Conservation (phyloP, 2,797 vertebrate species). For the Margarornis squamiger region DNA sequence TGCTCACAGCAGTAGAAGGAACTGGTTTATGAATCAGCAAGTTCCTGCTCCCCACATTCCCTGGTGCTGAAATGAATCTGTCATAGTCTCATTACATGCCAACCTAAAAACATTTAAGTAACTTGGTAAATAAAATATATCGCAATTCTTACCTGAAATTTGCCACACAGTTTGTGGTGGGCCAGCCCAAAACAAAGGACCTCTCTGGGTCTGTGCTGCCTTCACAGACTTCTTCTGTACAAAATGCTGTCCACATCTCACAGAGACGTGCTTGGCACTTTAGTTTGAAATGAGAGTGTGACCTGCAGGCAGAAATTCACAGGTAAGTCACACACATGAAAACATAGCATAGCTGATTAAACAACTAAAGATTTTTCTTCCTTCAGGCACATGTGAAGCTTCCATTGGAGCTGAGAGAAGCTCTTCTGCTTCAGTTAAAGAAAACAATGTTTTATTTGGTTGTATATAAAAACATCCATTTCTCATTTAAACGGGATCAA, state of each 20-base stretch:
- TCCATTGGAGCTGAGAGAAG: background rate
- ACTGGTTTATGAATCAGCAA: background rate
- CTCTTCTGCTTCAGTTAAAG: background rate
- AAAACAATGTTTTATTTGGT: background rate
- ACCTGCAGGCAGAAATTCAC: conserved; percentile 73
- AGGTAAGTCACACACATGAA: background rate
- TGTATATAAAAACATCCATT: background rate
- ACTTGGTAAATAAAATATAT: background rate
- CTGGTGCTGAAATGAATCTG: background rate
- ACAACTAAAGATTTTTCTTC: background rate
- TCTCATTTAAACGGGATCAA: background rate
- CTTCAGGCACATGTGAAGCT: background rate
- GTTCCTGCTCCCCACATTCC: background rate
- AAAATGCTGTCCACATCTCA: conserved; percentile 93
- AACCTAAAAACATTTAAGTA: background rate
- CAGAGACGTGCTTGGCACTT: conserved; percentile 85
- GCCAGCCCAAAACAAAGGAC: conserved; percentile 96
- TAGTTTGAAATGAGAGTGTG: conserved; percentile 86
- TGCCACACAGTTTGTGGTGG: conserved; percentile 91
- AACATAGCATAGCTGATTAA: background rate
- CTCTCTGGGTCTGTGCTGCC: conserved; percentile 82
- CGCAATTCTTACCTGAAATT: conserved; percentile 86
- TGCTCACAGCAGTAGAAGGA: background rate
- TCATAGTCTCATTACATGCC: background rate
- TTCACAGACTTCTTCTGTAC: conserved; percentile 93